phyloP scores from a whole-genome alignment of 2,888 invertebrate species.

The Drosophila kanekoi region DNA sequence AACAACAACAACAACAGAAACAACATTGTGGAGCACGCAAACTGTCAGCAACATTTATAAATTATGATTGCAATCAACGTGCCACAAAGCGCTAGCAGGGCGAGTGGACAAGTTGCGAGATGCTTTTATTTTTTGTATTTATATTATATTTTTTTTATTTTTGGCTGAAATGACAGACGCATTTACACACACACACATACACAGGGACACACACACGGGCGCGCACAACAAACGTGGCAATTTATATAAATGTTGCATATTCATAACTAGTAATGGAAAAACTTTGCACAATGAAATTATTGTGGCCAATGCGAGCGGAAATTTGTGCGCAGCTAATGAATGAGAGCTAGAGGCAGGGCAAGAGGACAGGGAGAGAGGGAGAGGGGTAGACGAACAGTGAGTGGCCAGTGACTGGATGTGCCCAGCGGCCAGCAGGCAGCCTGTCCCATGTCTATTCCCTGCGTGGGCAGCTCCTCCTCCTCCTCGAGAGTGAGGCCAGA shows the following conservation, averaged over 20 bases:
- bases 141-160: slow-evolving; percentile 28
- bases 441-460: slow-evolving; percentile 9
- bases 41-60: slow-evolving; percentile 80
- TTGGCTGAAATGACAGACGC: slow-evolving; percentile 64
- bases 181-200: slow-evolving; percentile 39
- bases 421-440: slow-evolving; percentile 10
- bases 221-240: slow-evolving; percentile 63
- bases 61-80: slow-evolving; percentile 80
- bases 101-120: slow-evolving; percentile 41
- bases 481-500: not conserved
- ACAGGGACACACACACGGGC: slow-evolving; percentile 6
- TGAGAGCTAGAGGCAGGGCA: slow-evolving; percentile 22
- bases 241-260: slow-evolving; percentile 77
- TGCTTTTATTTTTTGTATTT: slow-evolving; percentile 23
- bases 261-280: slow-evolving; percentile 73
- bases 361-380: slow-evolving; percentile 3
- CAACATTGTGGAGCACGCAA: slow-evolving; percentile 51
- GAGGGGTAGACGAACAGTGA: slow-evolving; percentile 2
- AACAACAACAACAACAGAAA: slow-evolving; percentile 10
- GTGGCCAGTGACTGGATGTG: slow-evolving; percentile 9
- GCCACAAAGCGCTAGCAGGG: slow-evolving; percentile 66
- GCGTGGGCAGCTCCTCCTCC: slow-evolving; percentile 60
- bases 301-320: slow-evolving; percentile 55
- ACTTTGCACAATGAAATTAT: slow-evolving; percentile 64
- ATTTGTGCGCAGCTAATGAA: slow-evolving; percentile 52